phyloP scores from a whole-genome alignment of 2,797 vertebrate species.

The Lutjanus argentimaculatus region DNA sequence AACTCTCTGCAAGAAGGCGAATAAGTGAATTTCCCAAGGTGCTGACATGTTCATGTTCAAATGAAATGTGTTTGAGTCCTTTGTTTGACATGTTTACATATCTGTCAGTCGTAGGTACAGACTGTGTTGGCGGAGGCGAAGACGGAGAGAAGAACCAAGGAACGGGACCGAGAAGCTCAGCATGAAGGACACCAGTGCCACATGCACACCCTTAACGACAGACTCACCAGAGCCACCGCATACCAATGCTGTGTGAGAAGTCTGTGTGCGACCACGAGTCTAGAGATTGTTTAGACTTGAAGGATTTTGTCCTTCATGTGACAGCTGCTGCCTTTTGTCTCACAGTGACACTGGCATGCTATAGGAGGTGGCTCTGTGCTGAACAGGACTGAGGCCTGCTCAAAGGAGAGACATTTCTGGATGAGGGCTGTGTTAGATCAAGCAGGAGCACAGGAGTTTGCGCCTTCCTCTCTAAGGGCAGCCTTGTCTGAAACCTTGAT shows the following conservation, averaged over 20 bases:
- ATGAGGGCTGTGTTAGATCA: conserved; percentile 26
- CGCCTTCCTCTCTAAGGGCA: conserved; percentile 1
- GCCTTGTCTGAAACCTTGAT: conserved; percentile 16
- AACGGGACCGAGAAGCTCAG: conserved; percentile 79
- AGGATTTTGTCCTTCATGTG: conserved; percentile 24
- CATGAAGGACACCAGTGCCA: conserved; percentile 68
- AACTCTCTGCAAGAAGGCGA: not conserved
- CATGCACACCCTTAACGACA: conserved; percentile 8
- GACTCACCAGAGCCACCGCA: conserved; percentile 56
- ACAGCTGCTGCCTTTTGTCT: conserved; percentile 62
- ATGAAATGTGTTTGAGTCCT: not conserved
- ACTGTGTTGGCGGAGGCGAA: conserved; percentile 59
- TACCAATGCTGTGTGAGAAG: conserved; percentile 73
- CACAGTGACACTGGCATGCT: conserved; percentile 5
- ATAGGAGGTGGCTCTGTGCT: not conserved
- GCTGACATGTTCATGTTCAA: conserved; percentile 1
- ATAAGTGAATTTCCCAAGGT: not conserved
- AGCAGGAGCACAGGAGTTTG: not conserved
- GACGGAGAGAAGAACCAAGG: conserved; percentile 70
- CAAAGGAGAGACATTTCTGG: conserved; percentile 12
- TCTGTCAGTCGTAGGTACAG: conserved; percentile 75
- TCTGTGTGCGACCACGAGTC: conserved; percentile 1
- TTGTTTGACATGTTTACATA: not conserved
- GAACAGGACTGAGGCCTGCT: conserved; percentile 5
- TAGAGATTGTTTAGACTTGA: conserved; percentile 33